Base-by-base conservation (phyloP, 2,888 invertebrate genomes). In the Pyrgus malvae region DNA sequence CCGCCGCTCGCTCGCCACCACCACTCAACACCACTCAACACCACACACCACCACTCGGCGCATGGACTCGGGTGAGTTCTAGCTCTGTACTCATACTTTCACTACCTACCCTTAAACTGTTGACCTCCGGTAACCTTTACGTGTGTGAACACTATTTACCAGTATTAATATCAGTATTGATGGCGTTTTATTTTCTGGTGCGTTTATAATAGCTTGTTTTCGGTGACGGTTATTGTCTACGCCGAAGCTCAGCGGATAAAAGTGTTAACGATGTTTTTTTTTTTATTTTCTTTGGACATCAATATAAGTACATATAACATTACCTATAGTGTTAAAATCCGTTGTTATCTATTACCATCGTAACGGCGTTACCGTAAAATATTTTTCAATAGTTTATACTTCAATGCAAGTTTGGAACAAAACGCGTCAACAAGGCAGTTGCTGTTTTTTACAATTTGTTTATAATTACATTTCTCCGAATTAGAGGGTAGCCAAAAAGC, bases 1-100 rank as follows among this genome's bases (percentile, higher is more conserved):
- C 21, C 29, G 1, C 31, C 12, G n/a, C 12, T 21, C 33, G 66
- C 56, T 27, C 35, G 51, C 55, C 27, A 40, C 54, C 53, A 53
- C 44, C 48, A 56, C 48, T 53, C 55, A 64, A 55, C 60, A 61
- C 59, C 17, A 8, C 12, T 7, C 11, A 2, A n/a, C 35, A 35
- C 11, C 48, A 48, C 19, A 29, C 48, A 23, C 40, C 50, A 45
- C 38, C 45, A 45, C 42, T 51, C 33, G 23, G 45, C 44, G 59
- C 69, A 82, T 82, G 82, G 78, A 76, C 64, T 55, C 66, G 59
- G 81, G 84, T 83, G 76, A 83, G 83, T 74, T 53, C 55, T 46
- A 21, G 21, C 14, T 23, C 31, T 16, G 12, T 31, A 8, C 31
- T 41, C 3, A 40, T 19, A 12, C 8, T 38, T 19, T 33, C 45